Conservation (phyloP, 2,113 vertebrate species). For the Anarrhichthys ocellatus region DNA sequence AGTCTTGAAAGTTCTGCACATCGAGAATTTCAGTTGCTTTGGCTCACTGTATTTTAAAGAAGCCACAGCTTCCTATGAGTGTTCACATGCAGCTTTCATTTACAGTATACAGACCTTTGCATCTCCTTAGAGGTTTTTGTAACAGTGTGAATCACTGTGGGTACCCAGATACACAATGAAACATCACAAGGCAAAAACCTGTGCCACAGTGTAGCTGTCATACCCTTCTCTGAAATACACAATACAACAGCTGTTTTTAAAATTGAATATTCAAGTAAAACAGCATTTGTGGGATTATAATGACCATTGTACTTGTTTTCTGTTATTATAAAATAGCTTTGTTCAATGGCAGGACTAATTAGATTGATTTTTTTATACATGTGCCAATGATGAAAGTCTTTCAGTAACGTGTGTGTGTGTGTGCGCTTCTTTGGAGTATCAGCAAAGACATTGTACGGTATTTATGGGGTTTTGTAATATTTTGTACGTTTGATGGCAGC, state of each 20-base stretch:
- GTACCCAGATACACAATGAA: background rate
- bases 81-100: background rate
- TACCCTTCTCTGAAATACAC: background rate
- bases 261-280: background rate
- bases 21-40: background rate
- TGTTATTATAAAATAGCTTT: background rate
- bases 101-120: background rate
- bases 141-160: slow-evolving; percentile 6
- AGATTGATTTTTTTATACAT: background rate
- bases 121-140: slow-evolving; percentile 15
- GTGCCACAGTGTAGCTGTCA: background rate
- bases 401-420: background rate
- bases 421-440: background rate
- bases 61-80: background rate
- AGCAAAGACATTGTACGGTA: background rate
- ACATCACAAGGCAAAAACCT: slow-evolving; percentile 12
- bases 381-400: background rate
- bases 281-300: too few species aligned
- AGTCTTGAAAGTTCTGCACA: background rate
- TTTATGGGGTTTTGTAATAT: background rate
- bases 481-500: background rate
- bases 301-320: background rate
- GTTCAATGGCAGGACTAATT: background rate
- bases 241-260: background rate
- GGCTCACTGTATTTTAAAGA: background rate